phyloP scores from a whole-genome alignment of 2,888 invertebrate species.

The Eristalis intricaria region DNA sequence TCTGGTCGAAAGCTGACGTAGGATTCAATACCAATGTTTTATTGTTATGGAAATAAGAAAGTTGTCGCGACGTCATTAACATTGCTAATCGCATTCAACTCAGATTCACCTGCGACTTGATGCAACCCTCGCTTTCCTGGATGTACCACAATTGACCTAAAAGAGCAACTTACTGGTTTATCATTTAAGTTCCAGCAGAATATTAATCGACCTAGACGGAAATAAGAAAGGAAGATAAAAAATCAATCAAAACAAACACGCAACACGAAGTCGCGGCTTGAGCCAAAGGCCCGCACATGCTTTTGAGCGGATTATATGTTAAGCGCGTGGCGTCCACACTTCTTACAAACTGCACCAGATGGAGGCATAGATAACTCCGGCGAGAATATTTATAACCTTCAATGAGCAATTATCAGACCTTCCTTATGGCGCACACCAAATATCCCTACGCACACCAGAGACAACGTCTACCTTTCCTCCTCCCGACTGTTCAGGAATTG shows the following conservation, averaged over 20 bases:
- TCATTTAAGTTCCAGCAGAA: not conserved
- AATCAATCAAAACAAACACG: not conserved
- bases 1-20: slow-evolving; percentile 65
- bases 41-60: slow-evolving; percentile 48
- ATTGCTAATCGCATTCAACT: slow-evolving; percentile 59
- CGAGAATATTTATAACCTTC: slow-evolving; percentile 71
- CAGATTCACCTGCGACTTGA: slow-evolving; percentile 49
- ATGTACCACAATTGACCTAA: not conserved
- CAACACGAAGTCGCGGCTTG: not conserved
- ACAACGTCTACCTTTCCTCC: slow-evolving; percentile 58
- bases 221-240: not conserved
- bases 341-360: slow-evolving; percentile 68
- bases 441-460: slow-evolving; percentile 53
- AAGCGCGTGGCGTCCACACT: slow-evolving; percentile 72
- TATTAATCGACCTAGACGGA: not conserved
- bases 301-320: slow-evolving; percentile 35
- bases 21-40: slow-evolving; percentile 56
- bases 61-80: slow-evolving; percentile 17
- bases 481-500: slow-evolving; percentile 67
- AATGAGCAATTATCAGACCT: slow-evolving; percentile 71
- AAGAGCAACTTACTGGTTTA: not conserved
- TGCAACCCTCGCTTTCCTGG: not conserved
- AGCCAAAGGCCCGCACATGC: not conserved
- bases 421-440: slow-evolving; percentile 65
- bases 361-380: slow-evolving; percentile 67